These are phyloP conservation scores for Pegoplata infirma DNA, from an alignment of 2,888 invertebrate species.

Conservation along the genomic window DNA sequence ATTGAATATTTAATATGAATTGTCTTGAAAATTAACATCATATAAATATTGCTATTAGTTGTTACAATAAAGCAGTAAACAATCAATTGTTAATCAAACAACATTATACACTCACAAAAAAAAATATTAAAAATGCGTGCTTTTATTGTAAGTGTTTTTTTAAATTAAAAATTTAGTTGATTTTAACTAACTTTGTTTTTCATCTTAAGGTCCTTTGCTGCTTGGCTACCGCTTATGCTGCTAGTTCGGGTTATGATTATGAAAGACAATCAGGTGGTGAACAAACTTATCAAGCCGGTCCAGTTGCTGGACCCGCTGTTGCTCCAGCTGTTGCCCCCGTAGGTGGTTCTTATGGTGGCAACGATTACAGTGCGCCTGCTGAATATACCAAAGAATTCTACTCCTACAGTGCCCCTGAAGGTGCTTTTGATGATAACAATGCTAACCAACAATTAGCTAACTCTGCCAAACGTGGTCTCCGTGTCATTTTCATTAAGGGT, in stretches of 20 bases:
- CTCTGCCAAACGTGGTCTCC: constrained; percentile 70
- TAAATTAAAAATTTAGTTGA: not conserved
- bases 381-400: constrained; percentile 69
- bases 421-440: constrained; percentile 68
- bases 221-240: constrained; percentile 63
- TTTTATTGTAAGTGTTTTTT: constrained; percentile 64
- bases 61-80: constrained; percentile 28
- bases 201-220: constrained; percentile 62
- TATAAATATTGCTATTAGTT: constrained; percentile 43
- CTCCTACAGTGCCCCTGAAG: constrained; percentile 73
- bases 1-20: not conserved
- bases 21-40: not conserved
- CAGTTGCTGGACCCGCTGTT: too few relatives aligned
- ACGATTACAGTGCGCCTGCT: constrained; percentile 11
- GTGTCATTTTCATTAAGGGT: constrained; percentile 76
- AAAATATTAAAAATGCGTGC: constrained; percentile 83
- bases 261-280: constrained; percentile 13
- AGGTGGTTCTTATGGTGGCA: not conserved
- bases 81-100: constrained; percentile 26
- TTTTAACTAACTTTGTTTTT: not conserved
- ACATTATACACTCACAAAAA: constrained; percentile 73
- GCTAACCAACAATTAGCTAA: constrained; percentile 66
- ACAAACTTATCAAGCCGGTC: constrained; percentile 14
- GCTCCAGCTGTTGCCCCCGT: too few relatives aligned
- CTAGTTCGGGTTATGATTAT: constrained; percentile 65